Evolutionary conservation across 2,797 vertebrate species (phyloP).

Genomic region (Meda fulgida): DNA sequence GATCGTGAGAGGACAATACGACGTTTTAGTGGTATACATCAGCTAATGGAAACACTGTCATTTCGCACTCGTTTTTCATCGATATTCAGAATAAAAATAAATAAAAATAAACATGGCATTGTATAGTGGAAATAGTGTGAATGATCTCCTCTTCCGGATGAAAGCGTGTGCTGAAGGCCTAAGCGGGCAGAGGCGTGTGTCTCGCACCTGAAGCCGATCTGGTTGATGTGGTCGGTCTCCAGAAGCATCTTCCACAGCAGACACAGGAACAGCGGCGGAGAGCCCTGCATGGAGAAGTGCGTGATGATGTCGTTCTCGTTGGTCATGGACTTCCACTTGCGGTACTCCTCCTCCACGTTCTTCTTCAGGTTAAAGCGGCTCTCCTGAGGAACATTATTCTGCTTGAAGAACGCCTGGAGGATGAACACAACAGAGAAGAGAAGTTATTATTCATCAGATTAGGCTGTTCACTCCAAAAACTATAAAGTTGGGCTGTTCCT

Average conservation of each 20-base stretch:
- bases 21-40: too few species aligned
- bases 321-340: slow-evolving; percentile 99
- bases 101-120: not conserved
- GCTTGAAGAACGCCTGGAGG: slow-evolving; percentile 94
- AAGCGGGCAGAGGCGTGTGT: not conserved
- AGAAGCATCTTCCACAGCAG: slow-evolving; percentile 99
- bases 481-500: too few species aligned
- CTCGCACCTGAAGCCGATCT: slow-evolving; percentile 80
- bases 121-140: not conserved
- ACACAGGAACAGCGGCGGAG: slow-evolving; percentile 94
- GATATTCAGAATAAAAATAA: too few species aligned
- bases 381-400: slow-evolving; percentile 98
- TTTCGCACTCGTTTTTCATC: too few species aligned
- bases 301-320: slow-evolving; percentile 97
- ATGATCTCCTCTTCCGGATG: too few species aligned
- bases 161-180: not conserved
- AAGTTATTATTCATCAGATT: not conserved
- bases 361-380: slow-evolving; percentile 99
- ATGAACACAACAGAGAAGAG: not conserved
- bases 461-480: not conserved
- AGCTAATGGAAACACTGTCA: too few species aligned
- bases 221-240: slow-evolving; percentile 97
- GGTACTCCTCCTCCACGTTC: slow-evolving; percentile 98
- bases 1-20: too few species aligned
- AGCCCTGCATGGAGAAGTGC: slow-evolving; percentile 94